Base-by-base conservation (phyloP, 2,888 invertebrate species). In the Odontocolon sp. region DNA sequence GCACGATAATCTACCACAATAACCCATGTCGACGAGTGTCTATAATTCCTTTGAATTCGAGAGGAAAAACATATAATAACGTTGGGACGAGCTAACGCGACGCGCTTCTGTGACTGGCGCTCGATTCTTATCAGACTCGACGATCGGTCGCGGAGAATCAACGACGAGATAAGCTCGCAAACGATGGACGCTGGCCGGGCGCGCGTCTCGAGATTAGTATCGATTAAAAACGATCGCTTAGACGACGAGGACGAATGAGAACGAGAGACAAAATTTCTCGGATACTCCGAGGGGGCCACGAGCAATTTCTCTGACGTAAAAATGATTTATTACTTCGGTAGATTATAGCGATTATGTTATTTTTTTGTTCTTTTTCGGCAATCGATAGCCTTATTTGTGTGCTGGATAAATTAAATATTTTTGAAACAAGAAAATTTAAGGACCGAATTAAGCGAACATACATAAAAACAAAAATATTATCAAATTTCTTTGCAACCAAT, bases 151-250 rank as follows among this genome's bases (percentile, higher is more conserved):
- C 63, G 66, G 63, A 61, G 77, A 78, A 72, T 52, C 78, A 26
- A 59, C 64, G 64, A 59, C 38, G 66, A 61, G 78, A 77, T 79
- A 79, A 79, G 74, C 70, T 40, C 66, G 56, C 40, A 59, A 70
- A 69, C 59, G 77, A 73, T 42, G 68, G 75, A 67, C 67, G 61
- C 61, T 56, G 42, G 63, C 68, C 56, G 82, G 57, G 76, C 73
- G 67, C 36, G 52, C 57, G 61, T 77, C 59, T 50, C 50, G 42
- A 82, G 83, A 84, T 84, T 81, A 78, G 76, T 79, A 75, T 79
- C 81, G 82, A 83, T 81, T 78, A 81, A 83, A 81, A 83, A 72
- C 77, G 76, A 82, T 79, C 47, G 67, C 26, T 54, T 40, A 31
- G 28, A 23, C 21, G 36, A 36, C 3, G 31, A 54, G 21, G 33